Conservation (phyloP, 2,113 vertebrate species). For the Ptyas mucosa region DNA sequence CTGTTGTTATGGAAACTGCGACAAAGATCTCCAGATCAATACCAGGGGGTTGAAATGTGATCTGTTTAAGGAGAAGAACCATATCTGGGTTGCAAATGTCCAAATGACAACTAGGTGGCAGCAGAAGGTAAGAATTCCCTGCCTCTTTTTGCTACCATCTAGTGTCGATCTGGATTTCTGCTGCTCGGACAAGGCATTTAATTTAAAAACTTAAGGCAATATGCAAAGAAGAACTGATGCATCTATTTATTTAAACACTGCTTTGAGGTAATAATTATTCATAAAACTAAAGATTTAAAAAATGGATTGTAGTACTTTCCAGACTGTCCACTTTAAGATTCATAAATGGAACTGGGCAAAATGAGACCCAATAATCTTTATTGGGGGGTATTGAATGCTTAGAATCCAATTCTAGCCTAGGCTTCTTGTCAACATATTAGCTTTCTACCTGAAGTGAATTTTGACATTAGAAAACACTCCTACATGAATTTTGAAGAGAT, state of each 20-base stretch:
- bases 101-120: neutral
- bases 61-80: conserved; percentile 6
- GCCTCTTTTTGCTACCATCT: neutral
- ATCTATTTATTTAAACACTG: neutral
- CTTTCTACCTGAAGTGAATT: neutral
- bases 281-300: neutral
- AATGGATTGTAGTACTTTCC: neutral
- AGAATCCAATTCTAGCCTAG: neutral
- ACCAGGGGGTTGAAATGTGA: conserved; percentile 7
- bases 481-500: neutral
- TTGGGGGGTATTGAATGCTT: neutral
- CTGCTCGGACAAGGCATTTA: neutral
- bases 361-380: neutral
- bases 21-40: neutral
- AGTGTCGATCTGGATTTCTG: neutral
- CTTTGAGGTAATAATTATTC: neutral
- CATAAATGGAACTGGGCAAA: neutral
- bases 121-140: neutral
- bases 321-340: neutral
- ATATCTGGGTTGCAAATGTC: neutral
- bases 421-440: neutral
- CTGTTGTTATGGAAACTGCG: neutral
- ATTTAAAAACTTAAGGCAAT: conserved; percentile 51
- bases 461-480: neutral
- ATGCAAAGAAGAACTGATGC: neutral